phyloP scores from a whole-genome alignment of 2,888 invertebrate genomes.

The Megastigmus dorsalis region DNA sequence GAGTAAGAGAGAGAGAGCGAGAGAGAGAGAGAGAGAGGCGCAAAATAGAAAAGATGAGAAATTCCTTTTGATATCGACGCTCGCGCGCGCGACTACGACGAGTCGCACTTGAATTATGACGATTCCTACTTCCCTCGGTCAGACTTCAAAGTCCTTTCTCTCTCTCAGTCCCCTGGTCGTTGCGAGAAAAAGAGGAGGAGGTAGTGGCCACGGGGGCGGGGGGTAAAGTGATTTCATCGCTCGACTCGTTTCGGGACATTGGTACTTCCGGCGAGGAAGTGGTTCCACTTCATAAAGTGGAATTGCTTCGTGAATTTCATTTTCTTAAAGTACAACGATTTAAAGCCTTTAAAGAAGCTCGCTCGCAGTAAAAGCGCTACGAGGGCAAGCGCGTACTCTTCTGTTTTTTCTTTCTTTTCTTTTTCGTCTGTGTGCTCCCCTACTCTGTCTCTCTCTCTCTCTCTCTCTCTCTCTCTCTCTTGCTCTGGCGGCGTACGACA shows the following conservation, averaged over 20 bases:
- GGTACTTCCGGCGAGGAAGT: slow-evolving; percentile 37
- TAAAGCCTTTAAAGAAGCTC: slow-evolving; percentile 36
- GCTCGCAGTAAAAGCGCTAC: slow-evolving; percentile 11
- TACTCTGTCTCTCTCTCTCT: neutral
- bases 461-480: too few species aligned
- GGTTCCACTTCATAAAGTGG: slow-evolving; percentile 53
- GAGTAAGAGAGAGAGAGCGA: neutral
- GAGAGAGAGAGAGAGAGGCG: too few species aligned
- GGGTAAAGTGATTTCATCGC: slow-evolving; percentile 42
- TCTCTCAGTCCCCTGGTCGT: too few species aligned
- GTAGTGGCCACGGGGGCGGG: neutral
- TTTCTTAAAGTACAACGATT: slow-evolving; percentile 51
- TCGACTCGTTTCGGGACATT: slow-evolving; percentile 47
- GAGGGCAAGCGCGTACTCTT: neutral
- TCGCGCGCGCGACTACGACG: neutral
- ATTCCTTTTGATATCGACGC: slow-evolving; percentile 19
- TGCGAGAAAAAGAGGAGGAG: too few species aligned
- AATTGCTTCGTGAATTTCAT: slow-evolving; percentile 53
- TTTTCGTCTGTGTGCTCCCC: neutral
- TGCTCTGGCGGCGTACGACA: neutral
- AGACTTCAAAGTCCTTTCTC: slow-evolving; percentile 21
- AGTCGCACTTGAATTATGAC: slow-evolving; percentile 21
- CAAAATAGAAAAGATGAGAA: slow-evolving; percentile 23
- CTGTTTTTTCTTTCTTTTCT: neutral
- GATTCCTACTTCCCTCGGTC: too few species aligned